phyloP scores from a whole-genome alignment of 2,888 invertebrate genomes.

The Orchesella flavescens region DNA sequence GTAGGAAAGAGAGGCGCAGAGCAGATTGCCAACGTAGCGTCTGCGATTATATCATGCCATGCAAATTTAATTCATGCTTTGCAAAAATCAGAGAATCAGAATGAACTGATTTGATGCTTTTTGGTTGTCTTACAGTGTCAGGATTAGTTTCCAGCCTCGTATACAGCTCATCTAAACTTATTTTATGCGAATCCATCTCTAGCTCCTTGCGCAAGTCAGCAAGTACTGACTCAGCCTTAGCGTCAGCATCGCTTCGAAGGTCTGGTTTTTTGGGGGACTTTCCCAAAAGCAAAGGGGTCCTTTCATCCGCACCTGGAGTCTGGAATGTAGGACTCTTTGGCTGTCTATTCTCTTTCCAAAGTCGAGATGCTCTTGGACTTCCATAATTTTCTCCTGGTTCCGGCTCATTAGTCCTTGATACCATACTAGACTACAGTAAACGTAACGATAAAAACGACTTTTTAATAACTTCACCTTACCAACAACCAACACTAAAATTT shows the following conservation, averaged over 20 bases:
- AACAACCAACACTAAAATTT: background rate
- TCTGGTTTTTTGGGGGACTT: background rate
- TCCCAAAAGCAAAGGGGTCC: constrained; percentile 41
- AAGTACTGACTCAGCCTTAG: constrained; percentile 73
- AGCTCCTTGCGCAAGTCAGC: constrained; percentile 78
- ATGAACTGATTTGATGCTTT: no score
- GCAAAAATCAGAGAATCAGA: no score
- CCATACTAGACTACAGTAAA: constrained; percentile 45
- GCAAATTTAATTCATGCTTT: background rate
- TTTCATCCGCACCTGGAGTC: constrained; percentile 39
- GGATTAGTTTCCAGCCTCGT: constrained; percentile 75
- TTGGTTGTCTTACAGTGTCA: constrained; percentile 74
- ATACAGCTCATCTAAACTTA: constrained; percentile 77
- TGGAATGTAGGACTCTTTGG: background rate
- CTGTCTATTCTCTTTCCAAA: constrained; percentile 35
- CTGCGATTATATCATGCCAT: background rate
- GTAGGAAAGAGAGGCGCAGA: background rate
- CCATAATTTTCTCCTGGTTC: constrained; percentile 23
- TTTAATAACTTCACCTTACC: background rate
- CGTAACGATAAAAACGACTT: background rate
- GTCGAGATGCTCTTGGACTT: constrained; percentile 42
- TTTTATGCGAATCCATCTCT: constrained; percentile 78
- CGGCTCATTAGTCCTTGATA: constrained; percentile 8
- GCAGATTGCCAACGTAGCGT: background rate
- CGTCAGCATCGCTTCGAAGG: constrained; percentile 1